Conservation (phyloP, 2,888 invertebrate species). For the Tetheella fluctuosa region DNA sequence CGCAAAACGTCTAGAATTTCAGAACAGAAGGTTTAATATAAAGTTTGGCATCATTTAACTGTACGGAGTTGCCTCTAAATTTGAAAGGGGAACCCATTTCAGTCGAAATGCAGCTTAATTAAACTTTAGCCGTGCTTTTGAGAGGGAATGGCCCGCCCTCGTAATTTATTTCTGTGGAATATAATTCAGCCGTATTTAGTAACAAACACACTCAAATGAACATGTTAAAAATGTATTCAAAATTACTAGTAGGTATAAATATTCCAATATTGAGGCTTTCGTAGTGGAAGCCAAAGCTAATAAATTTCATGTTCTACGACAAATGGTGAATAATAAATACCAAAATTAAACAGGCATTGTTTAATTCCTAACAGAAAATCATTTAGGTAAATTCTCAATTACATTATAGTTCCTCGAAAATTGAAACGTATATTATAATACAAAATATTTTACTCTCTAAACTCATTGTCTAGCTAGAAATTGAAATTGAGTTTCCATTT, state of each 20-base stretch:
- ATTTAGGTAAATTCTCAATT: no score
- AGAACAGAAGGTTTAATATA: constrained; percentile 31
- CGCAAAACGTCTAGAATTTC: constrained; percentile 35
- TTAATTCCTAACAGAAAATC: no score
- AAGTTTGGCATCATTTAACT: constrained; percentile 54
- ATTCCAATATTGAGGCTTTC: no score
- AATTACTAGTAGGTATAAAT: constrained; percentile 33
- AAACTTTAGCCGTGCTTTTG: constrained; percentile 72
- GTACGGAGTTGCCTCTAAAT: constrained; percentile 59
- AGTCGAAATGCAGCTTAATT: constrained; percentile 77
- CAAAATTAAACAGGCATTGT: no score
- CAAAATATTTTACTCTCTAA: no score
- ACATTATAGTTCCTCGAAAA: no score
- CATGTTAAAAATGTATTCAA: constrained; percentile 50
- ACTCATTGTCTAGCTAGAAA: no score
- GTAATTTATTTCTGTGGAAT: constrained; percentile 78
- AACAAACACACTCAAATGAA: constrained; percentile 63
- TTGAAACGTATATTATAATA: no score
- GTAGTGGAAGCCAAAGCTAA: no score
- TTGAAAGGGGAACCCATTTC: constrained; percentile 71
- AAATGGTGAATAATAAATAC: no score
- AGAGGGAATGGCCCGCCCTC: constrained; percentile 70
- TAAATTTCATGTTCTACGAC: no score
- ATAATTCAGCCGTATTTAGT: constrained; percentile 74
- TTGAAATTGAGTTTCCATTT: no score